Evolutionary conservation across 1,140 invertebrate species (phyloP).

Genomic region (Bemisia tabaci): DNA sequence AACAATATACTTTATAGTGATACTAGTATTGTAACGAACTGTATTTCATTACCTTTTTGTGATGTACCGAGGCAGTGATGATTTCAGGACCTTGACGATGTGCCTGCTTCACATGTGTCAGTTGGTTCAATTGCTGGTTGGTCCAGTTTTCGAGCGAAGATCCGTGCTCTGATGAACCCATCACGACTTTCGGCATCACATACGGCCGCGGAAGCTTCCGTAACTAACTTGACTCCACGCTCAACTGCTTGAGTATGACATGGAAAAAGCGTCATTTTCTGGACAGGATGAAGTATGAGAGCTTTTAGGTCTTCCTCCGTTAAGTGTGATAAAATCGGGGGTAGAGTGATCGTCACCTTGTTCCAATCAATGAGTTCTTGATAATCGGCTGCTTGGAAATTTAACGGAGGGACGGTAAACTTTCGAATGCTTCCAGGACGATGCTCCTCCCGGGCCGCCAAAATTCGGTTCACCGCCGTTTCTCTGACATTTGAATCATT

Average conservation of each 20-base stretch:
- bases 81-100: no score
- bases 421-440: no score
- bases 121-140: no score
- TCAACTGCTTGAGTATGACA: slow-evolving; percentile 26
- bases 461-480: no score
- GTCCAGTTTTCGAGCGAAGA: slow-evolving; percentile 2
- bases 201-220: slow-evolving; percentile 17
- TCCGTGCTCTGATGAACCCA: slow-evolving; percentile 16
- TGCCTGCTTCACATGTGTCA: no score
- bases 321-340: slow-evolving; percentile 14
- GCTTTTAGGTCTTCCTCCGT: slow-evolving; percentile 16
- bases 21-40: no score
- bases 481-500: no score
- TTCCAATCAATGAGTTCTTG: slow-evolving; percentile 14
- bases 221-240: slow-evolving; percentile 24
- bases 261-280: slow-evolving; percentile 10
- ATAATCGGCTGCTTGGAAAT: slow-evolving; percentile 18
- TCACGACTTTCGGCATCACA: slow-evolving; percentile 17
- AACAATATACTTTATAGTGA: no score
- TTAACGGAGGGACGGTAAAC: neutral
- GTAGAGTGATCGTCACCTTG: slow-evolving; percentile 10
- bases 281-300: slow-evolving; percentile 12
- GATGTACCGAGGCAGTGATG: no score
- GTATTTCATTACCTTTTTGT: no score
- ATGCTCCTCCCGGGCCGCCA: no score